Evolutionary conservation across 2,113 vertebrate species (phyloP), one percentile per base, ranked within the genome.

Genomic region (Galbula dea): DNA sequence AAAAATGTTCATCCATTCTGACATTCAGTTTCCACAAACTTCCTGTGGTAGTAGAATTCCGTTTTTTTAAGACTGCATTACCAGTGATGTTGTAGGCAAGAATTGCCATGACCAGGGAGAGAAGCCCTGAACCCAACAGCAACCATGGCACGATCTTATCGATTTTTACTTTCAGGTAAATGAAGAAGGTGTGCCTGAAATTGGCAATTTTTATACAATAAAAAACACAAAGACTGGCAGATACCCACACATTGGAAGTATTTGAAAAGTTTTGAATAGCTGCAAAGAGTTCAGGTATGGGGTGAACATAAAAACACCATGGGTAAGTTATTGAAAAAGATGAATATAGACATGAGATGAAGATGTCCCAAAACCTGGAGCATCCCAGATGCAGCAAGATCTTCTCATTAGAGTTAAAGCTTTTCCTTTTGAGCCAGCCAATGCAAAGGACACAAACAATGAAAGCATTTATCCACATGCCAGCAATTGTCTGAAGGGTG

Each of bases 131-230:
- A 10, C 16, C n/a, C 18, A 86, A 13, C 10, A 96, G 12, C 7
- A 96, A 18, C 87, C 88, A 83, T 0, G 73, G 88, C n/a, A 96
- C 67, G 0, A 95, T 49, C n/a, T 41, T 87, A 77, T 94, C 94
- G 10, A 93, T 88, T 36, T 65, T 93, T 8, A 4, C 7, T 58
- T 96, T 96, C 68, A 96, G 34, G 22, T 27, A 82, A n/a, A 20
- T 23, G 39, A 97, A 93, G 23, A 87, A 27, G 0, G 3, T n/a
- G n/a, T 90, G 37, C 13, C 76, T 62, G 73, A 91, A 96, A 77
- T 65, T 91, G 16, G 83, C 78, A 45, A 92, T 90, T 80, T 96
- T 97, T 55, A 93, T 23, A 2, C 88, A 96, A 12, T 95, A 95
- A 49, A 95, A 96, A 2, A 0, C 8, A 45, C 30, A 94, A 24